Evolutionary conservation across 2,113 vertebrate genomes (phyloP).

Genomic region (Shinisaurus crocodilurus): DNA sequence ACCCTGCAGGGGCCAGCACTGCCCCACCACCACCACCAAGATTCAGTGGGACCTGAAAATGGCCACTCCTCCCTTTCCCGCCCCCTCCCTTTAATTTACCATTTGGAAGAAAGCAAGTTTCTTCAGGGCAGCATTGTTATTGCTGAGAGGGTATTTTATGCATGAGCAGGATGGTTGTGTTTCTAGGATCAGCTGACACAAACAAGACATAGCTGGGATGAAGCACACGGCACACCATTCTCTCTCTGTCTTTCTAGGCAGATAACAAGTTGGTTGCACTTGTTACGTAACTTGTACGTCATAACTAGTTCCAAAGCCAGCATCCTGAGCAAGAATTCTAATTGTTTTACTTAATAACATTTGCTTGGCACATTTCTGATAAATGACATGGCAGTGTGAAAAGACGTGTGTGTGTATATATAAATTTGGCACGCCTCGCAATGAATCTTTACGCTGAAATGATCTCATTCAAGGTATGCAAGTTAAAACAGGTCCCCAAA

Average conservation of each 20-base stretch:
- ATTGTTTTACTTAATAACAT: neutral
- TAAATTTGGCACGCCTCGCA: neutral
- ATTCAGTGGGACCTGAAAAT: neutral
- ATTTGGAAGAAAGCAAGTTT: neutral
- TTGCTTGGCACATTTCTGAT: neutral
- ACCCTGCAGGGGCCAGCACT: neutral
- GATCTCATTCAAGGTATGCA: neutral
- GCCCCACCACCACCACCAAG: neutral
- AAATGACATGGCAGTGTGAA: neutral
- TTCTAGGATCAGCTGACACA: neutral
- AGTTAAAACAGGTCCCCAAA: slow-evolving; percentile 1
- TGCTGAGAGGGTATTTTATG: neutral
- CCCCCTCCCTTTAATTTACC: neutral
- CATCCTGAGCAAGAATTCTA: neutral
- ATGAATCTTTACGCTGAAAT: neutral
- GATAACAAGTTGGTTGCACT: neutral
- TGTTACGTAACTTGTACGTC: slow-evolving; percentile 7
- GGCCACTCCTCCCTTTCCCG: neutral
- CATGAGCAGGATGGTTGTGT: neutral
- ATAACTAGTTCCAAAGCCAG: neutral
- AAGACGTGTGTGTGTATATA: neutral
- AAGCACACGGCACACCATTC: neutral
- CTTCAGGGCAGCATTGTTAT: neutral
- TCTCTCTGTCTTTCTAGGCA: neutral
- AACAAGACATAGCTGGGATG: neutral